Percentiles rank a stretch among this genome's conserved stretches.
Evolutionary conservation across 2,113 vertebrate genomes (phyloP).

Genomic region (Corythoichthys haematopterus): DNA sequence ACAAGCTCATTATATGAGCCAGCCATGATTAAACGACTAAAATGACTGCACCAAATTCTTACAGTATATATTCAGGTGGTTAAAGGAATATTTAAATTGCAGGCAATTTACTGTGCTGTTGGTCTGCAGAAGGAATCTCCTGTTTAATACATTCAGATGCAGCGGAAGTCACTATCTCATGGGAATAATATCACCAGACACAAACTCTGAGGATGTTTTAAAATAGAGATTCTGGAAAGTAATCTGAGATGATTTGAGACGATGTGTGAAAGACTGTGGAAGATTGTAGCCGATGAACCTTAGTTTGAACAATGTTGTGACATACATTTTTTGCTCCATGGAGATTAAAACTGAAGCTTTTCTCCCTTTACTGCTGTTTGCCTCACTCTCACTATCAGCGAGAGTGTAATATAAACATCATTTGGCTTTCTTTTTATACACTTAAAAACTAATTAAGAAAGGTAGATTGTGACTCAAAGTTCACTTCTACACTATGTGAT

Average conservation of each 20-base stretch:
- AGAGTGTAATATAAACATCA: too few relatives aligned
- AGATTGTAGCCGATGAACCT: neutral
- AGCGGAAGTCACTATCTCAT: conserved; percentile 28
- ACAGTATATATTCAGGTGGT: neutral
- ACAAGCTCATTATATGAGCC: conserved; percentile 40
- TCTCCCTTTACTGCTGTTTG: too few relatives aligned
- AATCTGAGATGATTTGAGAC: neutral
- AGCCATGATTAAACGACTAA: conserved; percentile 35
- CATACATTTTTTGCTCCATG: too few relatives aligned
- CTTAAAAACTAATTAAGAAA: too few relatives aligned
- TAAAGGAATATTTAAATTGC: neutral
- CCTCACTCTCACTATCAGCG: too few relatives aligned
- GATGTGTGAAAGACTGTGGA: neutral
- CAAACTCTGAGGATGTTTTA: conserved; percentile 22
- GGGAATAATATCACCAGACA: conserved; percentile 16
- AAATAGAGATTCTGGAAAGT: conserved; percentile 22
- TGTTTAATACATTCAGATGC: conserved; percentile 20
- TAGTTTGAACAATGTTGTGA: neutral
- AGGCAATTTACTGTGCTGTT: neutral
- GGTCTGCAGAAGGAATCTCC: neutral
- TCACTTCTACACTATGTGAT: neutral
- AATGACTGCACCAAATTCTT: conserved; percentile 2
- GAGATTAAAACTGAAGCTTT: too few relatives aligned
- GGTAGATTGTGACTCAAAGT: too few relatives aligned
- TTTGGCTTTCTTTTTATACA: neutral